Evolutionary conservation across 2,888 invertebrate species (phyloP).

Genomic region (Actias luna): DNA sequence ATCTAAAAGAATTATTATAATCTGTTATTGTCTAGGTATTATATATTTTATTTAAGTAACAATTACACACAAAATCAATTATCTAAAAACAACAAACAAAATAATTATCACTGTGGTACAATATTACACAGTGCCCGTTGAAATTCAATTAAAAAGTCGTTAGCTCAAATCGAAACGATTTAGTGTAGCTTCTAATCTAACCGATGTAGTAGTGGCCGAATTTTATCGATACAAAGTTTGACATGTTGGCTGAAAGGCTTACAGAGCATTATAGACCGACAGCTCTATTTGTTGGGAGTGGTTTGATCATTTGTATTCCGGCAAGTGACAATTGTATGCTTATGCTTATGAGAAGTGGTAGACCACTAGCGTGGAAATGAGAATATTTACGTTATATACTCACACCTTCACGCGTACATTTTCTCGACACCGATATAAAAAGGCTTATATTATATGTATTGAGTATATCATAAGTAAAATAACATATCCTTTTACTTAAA

Average conservation of each 20-base stretch:
- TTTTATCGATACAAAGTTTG: constrained; percentile 25
- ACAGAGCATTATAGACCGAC: constrained; percentile 21
- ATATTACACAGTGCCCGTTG: background rate
- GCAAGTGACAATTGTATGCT: constrained; percentile 44
- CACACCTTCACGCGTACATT: background rate
- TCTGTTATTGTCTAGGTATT: too few relatives aligned
- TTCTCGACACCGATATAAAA: constrained; percentile 19
- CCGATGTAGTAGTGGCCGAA: constrained; percentile 21
- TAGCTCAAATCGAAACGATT: constrained; percentile 23
- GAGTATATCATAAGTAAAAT: background rate
- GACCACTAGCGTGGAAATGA: constrained; percentile 21
- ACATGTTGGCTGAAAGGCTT: constrained; percentile 34
- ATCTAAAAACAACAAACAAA: background rate
- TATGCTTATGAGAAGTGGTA: constrained; percentile 31
- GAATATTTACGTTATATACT: constrained; percentile 28
- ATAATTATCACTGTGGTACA: background rate
- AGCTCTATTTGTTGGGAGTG: constrained; percentile 37
- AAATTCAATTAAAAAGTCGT: constrained; percentile 13
- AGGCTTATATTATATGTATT: background rate
- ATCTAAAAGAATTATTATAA: too few relatives aligned
- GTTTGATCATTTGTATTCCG: constrained; percentile 46
- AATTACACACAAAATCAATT: background rate
- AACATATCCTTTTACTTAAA: too few relatives aligned
- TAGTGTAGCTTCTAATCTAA: constrained; percentile 24
- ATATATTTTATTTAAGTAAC: background rate